Base-by-base conservation (phyloP, 2,888 invertebrate species). In the Agrotis segetum region DNA sequence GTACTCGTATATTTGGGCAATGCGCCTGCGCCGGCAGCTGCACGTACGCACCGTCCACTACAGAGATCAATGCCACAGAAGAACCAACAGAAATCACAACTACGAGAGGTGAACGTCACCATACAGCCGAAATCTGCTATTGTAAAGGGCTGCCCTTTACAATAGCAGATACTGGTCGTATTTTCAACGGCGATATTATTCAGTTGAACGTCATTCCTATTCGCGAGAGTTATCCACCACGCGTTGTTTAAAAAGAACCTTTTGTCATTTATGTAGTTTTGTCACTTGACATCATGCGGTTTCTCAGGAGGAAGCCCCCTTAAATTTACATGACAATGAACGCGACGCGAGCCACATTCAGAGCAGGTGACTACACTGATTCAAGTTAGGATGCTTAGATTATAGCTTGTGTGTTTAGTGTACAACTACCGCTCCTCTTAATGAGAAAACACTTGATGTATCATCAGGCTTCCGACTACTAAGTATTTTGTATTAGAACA, bases 41-140 rank as follows among this genome's bases (percentile, higher is more conserved):
- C 84, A 85, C 84, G 84, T 85, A 84, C 64, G 77, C 83, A 77
- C 64, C 49, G 9, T 14, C 4, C 68, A 60, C 59, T 40, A 72
- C 34, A 14, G 14, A 67, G 13, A 44, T 0, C 55, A 14, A 52
- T 14, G 40, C 5, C 47, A 49, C 65, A 78, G 78, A 79, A 78
- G 69, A 62, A 21, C 66, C 47, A 78, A 19, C 16, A 14, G 0
- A 34, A 9, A n/a, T 9, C 2, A 17, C 7, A 40, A 29, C 13
- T 21, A 5, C 3, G 1, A 11, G 11, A 50, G 3, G 44, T 7
- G 16, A 53, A 21, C 5, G 19, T 16, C 29, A 13, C 56, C 13
- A 16, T 19, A 46, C 6, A 13, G 17, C 13, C 3, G 11, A 13
- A 49, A 14, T 61, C n/a, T n/a, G n/a, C n/a, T n/a, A n/a, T n/a